Conservation (phyloP, 2,888 invertebrate species). For the Andrena bicolor region DNA sequence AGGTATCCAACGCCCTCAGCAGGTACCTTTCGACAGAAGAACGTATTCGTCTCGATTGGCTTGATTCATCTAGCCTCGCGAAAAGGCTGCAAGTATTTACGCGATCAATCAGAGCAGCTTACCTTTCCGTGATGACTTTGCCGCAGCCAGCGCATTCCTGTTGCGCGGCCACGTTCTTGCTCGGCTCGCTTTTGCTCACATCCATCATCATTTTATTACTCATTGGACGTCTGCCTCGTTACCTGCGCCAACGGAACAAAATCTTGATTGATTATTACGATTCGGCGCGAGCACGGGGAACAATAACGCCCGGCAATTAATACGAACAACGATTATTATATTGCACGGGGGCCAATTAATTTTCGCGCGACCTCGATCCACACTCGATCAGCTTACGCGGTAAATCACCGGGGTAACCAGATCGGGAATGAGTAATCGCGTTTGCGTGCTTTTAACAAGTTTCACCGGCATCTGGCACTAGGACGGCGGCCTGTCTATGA, state of each 20-base stretch:
- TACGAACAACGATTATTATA: slow-evolving; percentile 34
- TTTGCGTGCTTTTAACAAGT: slow-evolving; percentile 80
- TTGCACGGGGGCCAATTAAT: slow-evolving; percentile 35
- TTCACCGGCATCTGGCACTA: slow-evolving; percentile 84
- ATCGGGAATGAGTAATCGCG: slow-evolving; percentile 70
- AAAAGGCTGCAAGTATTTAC: neutral
- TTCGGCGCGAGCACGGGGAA: slow-evolving; percentile 10
- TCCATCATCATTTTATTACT: slow-evolving; percentile 82
- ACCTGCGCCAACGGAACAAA: slow-evolving; percentile 58
- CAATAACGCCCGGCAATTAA: slow-evolving; percentile 25
- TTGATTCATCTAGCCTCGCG: neutral
- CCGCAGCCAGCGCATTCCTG: slow-evolving; percentile 94
- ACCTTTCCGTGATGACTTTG: slow-evolving; percentile 93
- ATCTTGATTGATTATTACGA: slow-evolving; percentile 20
- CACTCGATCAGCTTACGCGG: slow-evolving; percentile 29
- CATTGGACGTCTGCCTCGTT: neutral
- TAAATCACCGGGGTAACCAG: slow-evolving; percentile 42
- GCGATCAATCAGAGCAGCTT: slow-evolving; percentile 70
- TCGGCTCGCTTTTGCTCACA: slow-evolving; percentile 82
- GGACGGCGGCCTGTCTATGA: slow-evolving; percentile 84
- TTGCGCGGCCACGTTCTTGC: slow-evolving; percentile 83
- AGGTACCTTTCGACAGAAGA: slow-evolving; percentile 85
- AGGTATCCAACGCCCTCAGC: slow-evolving; percentile 94
- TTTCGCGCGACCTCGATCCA: slow-evolving; percentile 25
- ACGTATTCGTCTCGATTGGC: neutral